Evolutionary conservation across 2,888 invertebrate species (phyloP).

Genomic region (Priapulus caudatus): DNA sequence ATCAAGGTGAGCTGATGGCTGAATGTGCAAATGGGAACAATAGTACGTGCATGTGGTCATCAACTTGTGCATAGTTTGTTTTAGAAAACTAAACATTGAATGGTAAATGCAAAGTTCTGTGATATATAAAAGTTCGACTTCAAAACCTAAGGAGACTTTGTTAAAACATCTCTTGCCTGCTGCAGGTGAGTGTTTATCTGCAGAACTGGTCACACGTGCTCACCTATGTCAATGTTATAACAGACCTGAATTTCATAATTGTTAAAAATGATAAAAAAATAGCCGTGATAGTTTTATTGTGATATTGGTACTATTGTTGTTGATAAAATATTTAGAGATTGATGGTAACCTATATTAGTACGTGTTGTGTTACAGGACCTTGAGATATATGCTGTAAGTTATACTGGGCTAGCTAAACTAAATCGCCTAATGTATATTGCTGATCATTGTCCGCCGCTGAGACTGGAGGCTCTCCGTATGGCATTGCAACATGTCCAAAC

Average conservation of each 20-base stretch:
- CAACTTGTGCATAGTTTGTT: no score
- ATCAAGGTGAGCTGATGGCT: constrained; percentile 70
- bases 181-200: constrained; percentile 74
- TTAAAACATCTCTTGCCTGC: no score
- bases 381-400: constrained; percentile 81
- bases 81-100: no score
- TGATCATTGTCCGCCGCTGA: constrained; percentile 79
- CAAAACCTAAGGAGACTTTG: no score
- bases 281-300: not conserved
- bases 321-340: no score
- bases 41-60: no score
- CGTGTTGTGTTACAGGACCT: constrained; percentile 52
- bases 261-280: no score
- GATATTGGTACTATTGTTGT: no score
- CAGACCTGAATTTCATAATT: not conserved
- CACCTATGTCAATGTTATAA: constrained; percentile 75
- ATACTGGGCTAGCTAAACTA: constrained; percentile 76
- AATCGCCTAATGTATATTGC: constrained; percentile 84
- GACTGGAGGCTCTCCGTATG: constrained; percentile 84
- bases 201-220: constrained; percentile 97
- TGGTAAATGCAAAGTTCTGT: no score
- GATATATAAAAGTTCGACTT: no score
- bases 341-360: no score
- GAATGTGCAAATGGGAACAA: no score
- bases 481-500: constrained; percentile 82